These are phyloP conservation scores for Hippocampus guttulatus DNA, from an alignment of 2,113 vertebrate species.

Conservation along the genomic window DNA sequence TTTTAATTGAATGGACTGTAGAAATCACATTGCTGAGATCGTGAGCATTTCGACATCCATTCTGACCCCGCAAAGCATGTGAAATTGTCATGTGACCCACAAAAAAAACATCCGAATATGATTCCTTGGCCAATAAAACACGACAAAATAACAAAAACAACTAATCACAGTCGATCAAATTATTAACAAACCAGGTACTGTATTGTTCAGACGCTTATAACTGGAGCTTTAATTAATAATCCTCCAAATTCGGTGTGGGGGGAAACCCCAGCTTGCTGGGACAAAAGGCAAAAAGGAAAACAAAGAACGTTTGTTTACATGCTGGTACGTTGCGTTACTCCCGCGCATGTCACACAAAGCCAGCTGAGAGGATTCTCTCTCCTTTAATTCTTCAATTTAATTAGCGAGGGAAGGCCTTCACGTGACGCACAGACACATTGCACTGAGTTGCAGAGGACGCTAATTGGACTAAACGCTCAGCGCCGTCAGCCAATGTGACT, in stretches of 20 bases:
- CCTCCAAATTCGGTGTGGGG: not conserved
- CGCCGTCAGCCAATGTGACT: not conserved
- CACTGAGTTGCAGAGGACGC: constrained; percentile 33
- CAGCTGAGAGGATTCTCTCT: constrained; percentile 50
- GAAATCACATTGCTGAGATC: too few species aligned
- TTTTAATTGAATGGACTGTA: too few species aligned
- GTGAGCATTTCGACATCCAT: too few species aligned
- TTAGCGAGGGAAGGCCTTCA: constrained; percentile 51
- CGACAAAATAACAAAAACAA: constrained; percentile 2
- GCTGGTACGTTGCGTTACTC: constrained; percentile 23
- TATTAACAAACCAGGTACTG: not conserved
- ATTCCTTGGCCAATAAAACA: not conserved
- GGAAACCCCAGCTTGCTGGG: not conserved
- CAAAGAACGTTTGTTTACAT: constrained; percentile 21
- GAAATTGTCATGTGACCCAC: too few species aligned
- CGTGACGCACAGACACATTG: constrained; percentile 60
- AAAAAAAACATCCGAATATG: too few species aligned
- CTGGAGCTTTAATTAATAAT: constrained; percentile 18
- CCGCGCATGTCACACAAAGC: constrained; percentile 36
- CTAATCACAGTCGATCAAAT: not conserved
- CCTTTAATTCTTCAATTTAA: constrained; percentile 65
- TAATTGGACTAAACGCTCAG: constrained; percentile 41
- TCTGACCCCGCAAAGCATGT: too few species aligned
- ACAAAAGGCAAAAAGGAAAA: constrained; percentile 14
- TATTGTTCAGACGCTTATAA: constrained; percentile 17